Conservation (phyloP, 2,113 vertebrate species). For the Megalops atlanticus region DNA sequence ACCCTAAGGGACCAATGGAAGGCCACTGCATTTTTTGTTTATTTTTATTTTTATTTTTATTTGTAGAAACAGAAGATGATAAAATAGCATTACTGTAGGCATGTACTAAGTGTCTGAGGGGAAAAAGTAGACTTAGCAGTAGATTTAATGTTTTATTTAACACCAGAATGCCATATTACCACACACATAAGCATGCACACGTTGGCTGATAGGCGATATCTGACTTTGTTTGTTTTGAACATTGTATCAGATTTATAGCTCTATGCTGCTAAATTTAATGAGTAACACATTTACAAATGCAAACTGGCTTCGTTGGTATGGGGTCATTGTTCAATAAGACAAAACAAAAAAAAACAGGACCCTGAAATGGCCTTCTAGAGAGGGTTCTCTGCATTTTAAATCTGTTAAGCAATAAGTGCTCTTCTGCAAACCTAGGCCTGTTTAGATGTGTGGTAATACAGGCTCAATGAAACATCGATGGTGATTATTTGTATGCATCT, state of each 20-base stretch:
- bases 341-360: neutral
- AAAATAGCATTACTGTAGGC: neutral
- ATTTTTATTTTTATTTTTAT: neutral
- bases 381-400: neutral
- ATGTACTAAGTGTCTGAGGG: neutral
- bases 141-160: neutral
- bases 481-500: neutral
- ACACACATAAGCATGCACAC: conserved; percentile 4
- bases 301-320: neutral
- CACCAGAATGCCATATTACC: conserved; percentile 19
- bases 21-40: neutral
- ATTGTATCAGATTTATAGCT: neutral
- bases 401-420: conserved; percentile 26
- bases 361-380: neutral
- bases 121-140: neutral
- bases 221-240: neutral
- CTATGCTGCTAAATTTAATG: conserved; percentile 4
- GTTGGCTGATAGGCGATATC: neutral
- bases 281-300: neutral
- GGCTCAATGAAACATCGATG: neutral
- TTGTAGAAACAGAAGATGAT: neutral
- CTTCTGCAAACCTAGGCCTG: neutral
- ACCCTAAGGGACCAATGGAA: conserved; percentile 31
- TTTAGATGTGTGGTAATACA: conserved; percentile 27
- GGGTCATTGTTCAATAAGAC: neutral